A percentile compares a stretch with the other conserved stretches of the same genome.
Conservation (phyloP, 2,888 invertebrate species). For the Patella ulyssiponensis region DNA sequence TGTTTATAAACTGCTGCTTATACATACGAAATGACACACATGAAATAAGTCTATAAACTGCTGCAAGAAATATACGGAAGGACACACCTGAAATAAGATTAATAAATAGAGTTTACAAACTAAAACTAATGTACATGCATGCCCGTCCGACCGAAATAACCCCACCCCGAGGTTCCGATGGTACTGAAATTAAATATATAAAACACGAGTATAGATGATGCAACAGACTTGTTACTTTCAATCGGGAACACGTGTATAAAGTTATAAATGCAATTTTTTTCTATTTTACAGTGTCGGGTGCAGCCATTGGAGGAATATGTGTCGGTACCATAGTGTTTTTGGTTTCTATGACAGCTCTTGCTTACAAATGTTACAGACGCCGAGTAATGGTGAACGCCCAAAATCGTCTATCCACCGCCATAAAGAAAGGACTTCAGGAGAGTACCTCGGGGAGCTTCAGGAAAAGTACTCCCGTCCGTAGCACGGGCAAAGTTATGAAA, state of each 20-base stretch:
- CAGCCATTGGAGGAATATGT: slow-evolving; percentile 78
- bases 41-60: too few relatives aligned
- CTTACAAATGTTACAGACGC: slow-evolving; percentile 80
- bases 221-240: neutral
- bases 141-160: too few relatives aligned
- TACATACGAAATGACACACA: too few relatives aligned
- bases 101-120: too few relatives aligned
- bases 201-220: neutral
- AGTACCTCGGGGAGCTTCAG: slow-evolving; percentile 74
- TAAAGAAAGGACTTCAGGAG: slow-evolving; percentile 69
- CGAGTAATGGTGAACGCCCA: slow-evolving; percentile 73
- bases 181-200: too few relatives aligned
- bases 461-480: slow-evolving; percentile 88
- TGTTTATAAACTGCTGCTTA: too few relatives aligned
- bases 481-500: slow-evolving; percentile 57
- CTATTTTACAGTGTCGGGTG: slow-evolving; percentile 60
- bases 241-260: too few relatives aligned
- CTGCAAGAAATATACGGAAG: too few relatives aligned
- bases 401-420: slow-evolving; percentile 67
- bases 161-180: too few relatives aligned
- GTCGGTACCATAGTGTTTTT: slow-evolving; percentile 78
- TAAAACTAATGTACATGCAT: too few relatives aligned
- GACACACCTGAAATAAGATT: too few relatives aligned
- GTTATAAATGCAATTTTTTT: neutral
- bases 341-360: slow-evolving; percentile 77